A percentile compares a stretch with the other conserved stretches of the same genome.
Conservation (phyloP, 2,888 invertebrate species). For the Leucophenga montana region DNA sequence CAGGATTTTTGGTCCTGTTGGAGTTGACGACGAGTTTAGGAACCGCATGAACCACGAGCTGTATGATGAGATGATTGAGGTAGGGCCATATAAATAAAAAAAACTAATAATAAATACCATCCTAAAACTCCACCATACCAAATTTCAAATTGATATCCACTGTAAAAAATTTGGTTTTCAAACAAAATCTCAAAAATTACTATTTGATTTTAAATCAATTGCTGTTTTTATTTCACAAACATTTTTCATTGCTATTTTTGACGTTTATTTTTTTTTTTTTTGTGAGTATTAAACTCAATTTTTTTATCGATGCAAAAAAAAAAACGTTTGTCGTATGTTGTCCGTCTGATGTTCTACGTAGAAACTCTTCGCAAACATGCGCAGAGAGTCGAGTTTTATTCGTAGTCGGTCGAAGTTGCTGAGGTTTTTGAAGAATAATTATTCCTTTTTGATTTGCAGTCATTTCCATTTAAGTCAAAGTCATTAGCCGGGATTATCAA, state of each 20-base stretch:
- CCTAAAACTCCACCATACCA: too few species aligned
- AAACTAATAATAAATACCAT: too few species aligned
- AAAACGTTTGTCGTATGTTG: conserved; percentile 17
- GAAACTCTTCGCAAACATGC: not conserved
- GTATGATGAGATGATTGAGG: too few species aligned
- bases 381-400: not conserved
- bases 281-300: conserved; percentile 51
- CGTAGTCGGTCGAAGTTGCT: not conserved
- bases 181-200: too few species aligned
- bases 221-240: conserved; percentile 47
- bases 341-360: conserved; percentile 6
- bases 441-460: not conserved
- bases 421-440: too few species aligned
- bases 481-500: not conserved
- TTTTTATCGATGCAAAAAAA: conserved; percentile 47
- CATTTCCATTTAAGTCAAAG: not conserved
- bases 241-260: conserved; percentile 34
- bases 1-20: too few species aligned
- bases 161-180: too few species aligned
- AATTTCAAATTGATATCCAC: too few species aligned
- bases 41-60: too few species aligned
- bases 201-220: conserved; percentile 68
- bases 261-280: conserved; percentile 41
- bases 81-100: too few species aligned
- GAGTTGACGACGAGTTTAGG: too few species aligned